Evolutionary conservation across 2,797 vertebrate genomes (phyloP).

Genomic region (Poeciliopsis paucimaculata): DNA sequence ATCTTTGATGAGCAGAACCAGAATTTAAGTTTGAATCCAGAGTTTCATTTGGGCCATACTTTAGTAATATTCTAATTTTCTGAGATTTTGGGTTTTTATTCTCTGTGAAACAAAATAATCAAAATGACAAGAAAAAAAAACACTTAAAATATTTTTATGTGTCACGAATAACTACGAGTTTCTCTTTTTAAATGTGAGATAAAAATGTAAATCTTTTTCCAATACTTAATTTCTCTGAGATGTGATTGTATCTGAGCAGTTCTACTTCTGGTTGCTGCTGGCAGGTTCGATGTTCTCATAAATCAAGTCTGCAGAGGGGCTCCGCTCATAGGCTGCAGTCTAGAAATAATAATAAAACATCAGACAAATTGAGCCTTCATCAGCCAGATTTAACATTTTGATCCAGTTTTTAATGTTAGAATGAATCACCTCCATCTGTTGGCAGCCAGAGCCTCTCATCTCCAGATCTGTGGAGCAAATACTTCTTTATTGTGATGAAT

Average conservation of each 20-base stretch:
- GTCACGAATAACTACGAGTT: too few species aligned
- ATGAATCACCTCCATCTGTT: background rate
- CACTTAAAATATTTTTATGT: too few species aligned
- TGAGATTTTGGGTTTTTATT: background rate
- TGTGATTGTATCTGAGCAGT: background rate
- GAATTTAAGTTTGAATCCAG: background rate
- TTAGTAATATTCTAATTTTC: too few species aligned
- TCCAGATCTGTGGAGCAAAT: background rate
- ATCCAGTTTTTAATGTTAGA: background rate
- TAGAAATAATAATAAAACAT: background rate
- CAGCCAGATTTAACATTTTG: background rate
- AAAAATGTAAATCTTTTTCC: background rate
- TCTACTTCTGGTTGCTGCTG: background rate
- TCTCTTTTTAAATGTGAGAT: too few species aligned
- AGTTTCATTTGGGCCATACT: background rate
- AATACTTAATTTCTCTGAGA: background rate
- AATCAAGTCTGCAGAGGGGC: background rate
- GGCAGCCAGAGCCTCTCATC: background rate
- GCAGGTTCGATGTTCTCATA: background rate
- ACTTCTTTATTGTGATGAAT: background rate
- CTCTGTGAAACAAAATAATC: too few species aligned
- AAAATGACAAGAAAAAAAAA: too few species aligned
- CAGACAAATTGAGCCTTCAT: background rate
- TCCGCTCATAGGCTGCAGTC: background rate
- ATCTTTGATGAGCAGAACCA: background rate